Conservation (phyloP, 2,888 invertebrate species). For the Agriopis leucophaearia region DNA sequence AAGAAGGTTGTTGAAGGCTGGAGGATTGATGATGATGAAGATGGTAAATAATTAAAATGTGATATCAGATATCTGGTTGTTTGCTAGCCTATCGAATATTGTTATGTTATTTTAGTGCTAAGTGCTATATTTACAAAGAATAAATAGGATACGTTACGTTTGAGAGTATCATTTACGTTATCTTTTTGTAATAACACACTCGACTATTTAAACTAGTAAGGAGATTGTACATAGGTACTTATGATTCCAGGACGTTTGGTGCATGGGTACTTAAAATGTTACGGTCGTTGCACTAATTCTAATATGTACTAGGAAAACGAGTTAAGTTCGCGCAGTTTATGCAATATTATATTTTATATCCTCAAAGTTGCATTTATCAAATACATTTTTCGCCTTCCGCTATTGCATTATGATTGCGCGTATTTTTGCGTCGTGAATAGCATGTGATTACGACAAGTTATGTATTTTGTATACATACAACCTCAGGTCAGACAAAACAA, state of each 20-base stretch:
- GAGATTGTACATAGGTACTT: not conserved
- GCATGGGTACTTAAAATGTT: constrained; percentile 15
- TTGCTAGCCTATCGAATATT: no score
- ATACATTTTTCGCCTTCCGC: not conserved
- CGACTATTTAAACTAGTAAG: constrained; percentile 8
- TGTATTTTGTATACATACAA: no score
- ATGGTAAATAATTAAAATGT: no score
- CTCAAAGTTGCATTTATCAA: no score
- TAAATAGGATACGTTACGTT: not conserved
- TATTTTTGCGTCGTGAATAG: not conserved
- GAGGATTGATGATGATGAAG: no score
- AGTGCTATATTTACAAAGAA: not conserved
- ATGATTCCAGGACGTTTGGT: constrained; percentile 28
- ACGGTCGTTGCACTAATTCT: not conserved
- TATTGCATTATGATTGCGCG: not conserved
- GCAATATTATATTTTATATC: not conserved
- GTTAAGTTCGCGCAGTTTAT: not conserved
- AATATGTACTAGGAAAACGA: not conserved
- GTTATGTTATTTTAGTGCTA: constrained; percentile 3
- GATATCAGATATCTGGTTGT: no score
- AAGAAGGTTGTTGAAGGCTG: no score
- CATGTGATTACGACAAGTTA: constrained; percentile 1
- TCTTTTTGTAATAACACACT: constrained; percentile 26
- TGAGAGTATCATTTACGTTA: constrained; percentile 9
- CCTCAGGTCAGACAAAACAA: no score